A percentile compares a stretch with the other conserved stretches of the same genome.
Evolutionary conservation across 37 sponge, comb jelly and placozoan genomes (phyloP).

Genomic region (Amphimedon queenslandica): DNA sequence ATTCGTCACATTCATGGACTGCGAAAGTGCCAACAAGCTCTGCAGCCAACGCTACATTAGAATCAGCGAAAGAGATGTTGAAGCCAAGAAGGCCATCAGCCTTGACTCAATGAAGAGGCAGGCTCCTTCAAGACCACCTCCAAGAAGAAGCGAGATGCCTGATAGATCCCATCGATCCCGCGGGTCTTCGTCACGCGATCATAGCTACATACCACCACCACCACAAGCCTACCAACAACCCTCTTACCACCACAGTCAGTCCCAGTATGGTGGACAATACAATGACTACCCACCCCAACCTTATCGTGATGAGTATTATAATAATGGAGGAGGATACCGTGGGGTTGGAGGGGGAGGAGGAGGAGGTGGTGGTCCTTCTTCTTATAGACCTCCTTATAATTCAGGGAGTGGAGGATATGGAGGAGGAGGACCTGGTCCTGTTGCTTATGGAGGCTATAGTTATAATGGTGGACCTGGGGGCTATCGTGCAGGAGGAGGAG

Average conservation of each 20-base stretch:
- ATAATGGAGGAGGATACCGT: conserved; percentile 1
- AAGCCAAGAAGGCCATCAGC: conserved; percentile 59
- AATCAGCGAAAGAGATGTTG: conserved; percentile 52
- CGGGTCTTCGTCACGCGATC: conserved; percentile 1
- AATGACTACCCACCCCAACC: background rate
- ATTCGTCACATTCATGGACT: conserved; percentile 41
- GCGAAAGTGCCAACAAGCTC: conserved; percentile 34
- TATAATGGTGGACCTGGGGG: background rate
- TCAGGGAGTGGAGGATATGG: too few species aligned
- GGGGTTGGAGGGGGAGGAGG: background rate
- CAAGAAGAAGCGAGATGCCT: background rate
- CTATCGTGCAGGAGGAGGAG: conserved; percentile 1
- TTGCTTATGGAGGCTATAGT: too few species aligned
- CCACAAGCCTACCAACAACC: too few species aligned
- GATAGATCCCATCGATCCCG: background rate
- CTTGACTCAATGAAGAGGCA: conserved; percentile 37
- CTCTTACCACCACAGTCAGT: too few species aligned
- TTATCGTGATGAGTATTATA: background rate
- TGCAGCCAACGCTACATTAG: conserved; percentile 15
- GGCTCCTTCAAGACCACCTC: background rate
- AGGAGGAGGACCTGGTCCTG: too few species aligned
- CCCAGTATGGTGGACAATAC: too few species aligned
- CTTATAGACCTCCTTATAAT: too few species aligned
- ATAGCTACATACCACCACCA: background rate
- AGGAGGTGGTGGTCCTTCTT: too few species aligned